Percentiles rank a stretch among this genome's conserved stretches.
Evolutionary conservation across 2,888 invertebrate genomes (phyloP).

Genomic region (Agonopterix alstromeriana): DNA sequence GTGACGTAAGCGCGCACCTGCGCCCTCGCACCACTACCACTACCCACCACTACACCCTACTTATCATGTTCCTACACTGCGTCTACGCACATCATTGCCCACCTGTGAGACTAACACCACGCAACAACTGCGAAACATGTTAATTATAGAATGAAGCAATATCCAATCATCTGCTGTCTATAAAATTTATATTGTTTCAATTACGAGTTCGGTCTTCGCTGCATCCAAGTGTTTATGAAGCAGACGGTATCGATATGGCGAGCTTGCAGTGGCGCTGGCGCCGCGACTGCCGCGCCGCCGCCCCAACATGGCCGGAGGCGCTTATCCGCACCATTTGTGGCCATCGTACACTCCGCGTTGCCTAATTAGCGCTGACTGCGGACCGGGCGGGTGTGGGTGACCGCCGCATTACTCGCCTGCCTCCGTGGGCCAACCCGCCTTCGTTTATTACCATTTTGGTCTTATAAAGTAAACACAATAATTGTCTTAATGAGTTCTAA

Average conservation of each 20-base stretch:
- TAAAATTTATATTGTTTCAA: too few relatives aligned
- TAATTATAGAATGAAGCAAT: too few relatives aligned
- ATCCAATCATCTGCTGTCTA: too few relatives aligned
- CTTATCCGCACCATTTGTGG: conserved; percentile 61
- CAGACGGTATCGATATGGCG: too few relatives aligned
- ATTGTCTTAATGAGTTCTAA: conserved; percentile 29
- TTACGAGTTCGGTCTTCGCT: too few relatives aligned
- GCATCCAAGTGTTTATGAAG: too few relatives aligned
- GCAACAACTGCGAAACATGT: not conserved
- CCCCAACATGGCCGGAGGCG: conserved; percentile 55
- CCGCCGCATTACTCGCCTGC: conserved; percentile 39
- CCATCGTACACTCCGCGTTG: conserved; percentile 48
- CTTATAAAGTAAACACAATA: conserved; percentile 28
- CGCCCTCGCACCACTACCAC: conserved; percentile 25
- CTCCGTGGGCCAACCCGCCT: conserved; percentile 43
- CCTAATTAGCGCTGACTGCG: conserved; percentile 53
- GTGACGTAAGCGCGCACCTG: conserved; percentile 59
- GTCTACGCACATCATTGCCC: not conserved
- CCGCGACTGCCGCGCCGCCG: conserved; percentile 55
- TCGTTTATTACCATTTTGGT: conserved; percentile 48
- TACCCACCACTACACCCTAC: conserved; percentile 12
- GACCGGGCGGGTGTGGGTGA: conserved; percentile 53
- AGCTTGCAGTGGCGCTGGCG: conserved; percentile 13
- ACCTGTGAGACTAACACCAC: not conserved
- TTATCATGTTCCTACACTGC: not conserved